A percentile compares a stretch with the other conserved stretches of the same genome.
These are phyloP conservation scores for Lepidocyrtinus sp. DNA, from an alignment of 2,888 invertebrate species.

Conservation along the genomic window DNA sequence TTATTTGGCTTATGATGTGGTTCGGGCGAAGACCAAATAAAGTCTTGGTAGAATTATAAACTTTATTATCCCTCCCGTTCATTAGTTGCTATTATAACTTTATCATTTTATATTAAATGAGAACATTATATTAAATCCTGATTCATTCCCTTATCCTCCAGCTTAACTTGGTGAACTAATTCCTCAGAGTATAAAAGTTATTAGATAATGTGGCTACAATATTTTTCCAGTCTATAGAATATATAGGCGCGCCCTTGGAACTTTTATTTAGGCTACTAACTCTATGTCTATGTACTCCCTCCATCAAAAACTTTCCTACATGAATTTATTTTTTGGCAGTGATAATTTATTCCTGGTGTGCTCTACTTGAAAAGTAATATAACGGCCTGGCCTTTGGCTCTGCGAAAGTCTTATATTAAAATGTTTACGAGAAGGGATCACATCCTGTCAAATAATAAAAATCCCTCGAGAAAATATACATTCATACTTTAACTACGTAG, in stretches of 20 bases:
- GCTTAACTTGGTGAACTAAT: neutral
- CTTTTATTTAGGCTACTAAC: constrained; percentile 2
- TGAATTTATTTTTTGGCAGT: neutral
- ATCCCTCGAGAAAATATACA: neutral
- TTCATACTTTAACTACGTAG: neutral
- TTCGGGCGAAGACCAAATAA: too few species aligned
- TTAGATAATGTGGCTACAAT: neutral
- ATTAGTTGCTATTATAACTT: too few species aligned
- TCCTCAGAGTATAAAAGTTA: neutral
- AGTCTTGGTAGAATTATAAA: too few species aligned
- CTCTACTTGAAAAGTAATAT: neutral
- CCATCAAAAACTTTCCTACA: neutral
- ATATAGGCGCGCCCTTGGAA: constrained; percentile 20
- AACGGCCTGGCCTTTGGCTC: too few species aligned
- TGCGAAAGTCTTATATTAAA: neutral
- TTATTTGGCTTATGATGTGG: too few species aligned
- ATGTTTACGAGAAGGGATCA: neutral
- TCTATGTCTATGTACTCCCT: neutral
- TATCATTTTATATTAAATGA: too few species aligned
- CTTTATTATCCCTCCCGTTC: too few species aligned
- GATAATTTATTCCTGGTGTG: neutral
- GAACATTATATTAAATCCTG: too few species aligned
- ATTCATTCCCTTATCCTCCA: too few species aligned
- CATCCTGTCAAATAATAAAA: neutral
- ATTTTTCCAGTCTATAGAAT: neutral